Conservation (phyloP, 2,888 invertebrate species). For the Mesochorus sp. region DNA sequence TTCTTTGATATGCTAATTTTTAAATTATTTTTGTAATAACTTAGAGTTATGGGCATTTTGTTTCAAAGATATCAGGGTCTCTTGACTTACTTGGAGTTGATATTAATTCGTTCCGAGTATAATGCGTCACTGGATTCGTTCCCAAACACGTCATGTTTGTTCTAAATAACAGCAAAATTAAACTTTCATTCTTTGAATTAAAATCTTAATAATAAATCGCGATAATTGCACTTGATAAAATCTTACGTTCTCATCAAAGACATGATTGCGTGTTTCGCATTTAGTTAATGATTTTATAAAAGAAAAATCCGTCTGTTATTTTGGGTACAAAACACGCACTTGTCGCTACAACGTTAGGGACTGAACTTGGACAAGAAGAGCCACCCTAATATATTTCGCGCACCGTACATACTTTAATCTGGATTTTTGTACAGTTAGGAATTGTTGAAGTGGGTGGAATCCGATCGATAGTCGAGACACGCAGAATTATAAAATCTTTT, state of each 20-base stretch:
- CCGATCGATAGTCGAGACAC: slow-evolving; percentile 63
- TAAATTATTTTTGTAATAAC: too few species aligned
- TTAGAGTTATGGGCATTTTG: too few species aligned
- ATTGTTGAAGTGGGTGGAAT: slow-evolving; percentile 62
- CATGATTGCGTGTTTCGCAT: background rate
- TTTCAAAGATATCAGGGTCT: too few species aligned
- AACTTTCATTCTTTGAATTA: background rate
- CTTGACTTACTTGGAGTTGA: slow-evolving; percentile 43
- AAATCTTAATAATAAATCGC: background rate
- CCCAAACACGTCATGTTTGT: slow-evolving; percentile 11
- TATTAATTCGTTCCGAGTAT: background rate
- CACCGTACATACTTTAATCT: slow-evolving; percentile 60
- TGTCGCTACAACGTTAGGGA: slow-evolving; percentile 54
- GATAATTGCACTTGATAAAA: background rate
- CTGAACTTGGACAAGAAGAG: slow-evolving; percentile 64
- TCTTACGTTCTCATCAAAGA: slow-evolving; percentile 3
- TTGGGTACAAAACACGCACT: slow-evolving; percentile 19
- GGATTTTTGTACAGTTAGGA: slow-evolving; percentile 74
- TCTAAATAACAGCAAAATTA: background rate
- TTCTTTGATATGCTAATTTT: background rate
- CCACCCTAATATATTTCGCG: slow-evolving; percentile 70
- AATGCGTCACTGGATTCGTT: background rate
- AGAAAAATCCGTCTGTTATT: background rate
- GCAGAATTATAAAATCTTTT: slow-evolving; percentile 48
- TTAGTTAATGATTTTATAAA: background rate